Evolutionary conservation across 2,113 vertebrate species (phyloP), one percentile per base, ranked within the genome.

Genomic region (Xiphorhynchus elegans): DNA sequence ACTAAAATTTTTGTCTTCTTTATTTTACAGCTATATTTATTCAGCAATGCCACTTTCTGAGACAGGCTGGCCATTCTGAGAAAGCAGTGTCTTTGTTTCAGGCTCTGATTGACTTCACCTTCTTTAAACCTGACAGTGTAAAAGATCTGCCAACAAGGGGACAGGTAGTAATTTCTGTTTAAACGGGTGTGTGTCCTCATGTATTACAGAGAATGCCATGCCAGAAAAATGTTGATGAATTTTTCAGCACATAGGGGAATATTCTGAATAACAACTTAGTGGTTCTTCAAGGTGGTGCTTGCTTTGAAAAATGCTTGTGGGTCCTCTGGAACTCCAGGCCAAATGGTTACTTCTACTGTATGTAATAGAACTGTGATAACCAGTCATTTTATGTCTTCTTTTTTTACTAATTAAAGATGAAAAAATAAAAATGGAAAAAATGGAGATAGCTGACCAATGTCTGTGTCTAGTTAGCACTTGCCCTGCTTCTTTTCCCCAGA

Each of bases 31-130:
- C 97, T 33, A 98, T 99, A 73, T 99, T 99, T 91, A 97, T 97
- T 58, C 98, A 99, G 95, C 99, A 99, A 62, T 99, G 99, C 90
- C 99, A 99, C 92, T 99, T 99, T 82, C 98, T 99, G 87, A 98
- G 98, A 72, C 99, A 99, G 96, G 97, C 98, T 4, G 99, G 99
- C 60, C 99, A 99, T 92, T 98, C 99, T 0, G 99, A 99, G 96
- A 99, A 99, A 96, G 98, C 98, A 0, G 67, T 99, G 75, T 98
- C 98, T 76, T 96, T 99, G 94, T 99, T 99, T 97, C 99, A 99
- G 97, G 99, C 99, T 84, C 97, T 99, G 97, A 93, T 99, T 3
- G 99, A 99, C 95, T 99, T 99, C 93, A 99, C 99, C 35, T 99
- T 99, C 97, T 99, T 98, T 95, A 99, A 99, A 92, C 99, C 99